Percentiles rank a stretch among this genome's conserved stretches.
phyloP scores from a whole-genome alignment of 2,113 vertebrate species.

The Entomyzon cyanotis region DNA sequence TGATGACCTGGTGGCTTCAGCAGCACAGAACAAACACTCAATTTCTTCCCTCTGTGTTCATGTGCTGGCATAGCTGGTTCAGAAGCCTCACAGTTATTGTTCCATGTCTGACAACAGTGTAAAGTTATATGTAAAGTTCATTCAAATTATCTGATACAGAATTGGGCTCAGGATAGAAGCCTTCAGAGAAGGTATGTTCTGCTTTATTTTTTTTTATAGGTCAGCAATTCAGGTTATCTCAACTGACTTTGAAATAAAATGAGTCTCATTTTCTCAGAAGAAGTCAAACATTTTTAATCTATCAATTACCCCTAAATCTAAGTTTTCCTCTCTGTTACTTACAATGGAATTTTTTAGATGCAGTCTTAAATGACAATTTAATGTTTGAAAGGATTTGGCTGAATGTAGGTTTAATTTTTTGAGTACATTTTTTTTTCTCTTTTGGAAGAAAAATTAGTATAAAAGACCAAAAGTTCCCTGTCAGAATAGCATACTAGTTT shows the following conservation, averaged over 20 bases:
- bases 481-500: not conserved
- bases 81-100: not conserved
- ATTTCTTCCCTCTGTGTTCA: not conserved
- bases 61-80: rapidly evolving
- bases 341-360: not conserved
- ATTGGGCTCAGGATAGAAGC: not conserved
- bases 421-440: not conserved
- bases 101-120: not conserved
- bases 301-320: not conserved
- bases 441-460: not conserved
- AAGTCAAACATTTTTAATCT: not conserved
- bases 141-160: not conserved
- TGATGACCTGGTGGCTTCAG: not conserved
- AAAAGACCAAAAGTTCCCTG: not conserved
- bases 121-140: not conserved
- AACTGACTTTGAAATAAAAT: not conserved
- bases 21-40: not conserved
- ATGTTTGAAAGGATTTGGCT: not conserved
- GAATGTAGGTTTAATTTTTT: not conserved
- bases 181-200: not conserved
- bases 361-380: not conserved
- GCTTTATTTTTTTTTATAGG: not conserved
- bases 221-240: not conserved
- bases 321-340: not conserved
- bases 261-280: not conserved